phyloP scores from a whole-genome alignment of 2,797 vertebrate species.

The Pteronotus mesoamericanus region DNA sequence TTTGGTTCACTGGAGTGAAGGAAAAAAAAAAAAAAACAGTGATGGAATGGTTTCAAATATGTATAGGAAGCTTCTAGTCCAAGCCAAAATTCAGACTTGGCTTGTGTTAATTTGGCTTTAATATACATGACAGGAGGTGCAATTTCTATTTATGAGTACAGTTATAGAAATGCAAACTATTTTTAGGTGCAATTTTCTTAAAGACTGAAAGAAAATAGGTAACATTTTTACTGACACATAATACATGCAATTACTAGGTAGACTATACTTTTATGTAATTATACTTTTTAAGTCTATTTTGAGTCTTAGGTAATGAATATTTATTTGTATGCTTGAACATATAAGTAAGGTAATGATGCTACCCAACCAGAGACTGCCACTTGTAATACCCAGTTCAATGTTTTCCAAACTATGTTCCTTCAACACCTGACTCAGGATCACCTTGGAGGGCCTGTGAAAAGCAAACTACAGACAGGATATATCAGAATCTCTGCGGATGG shows the following conservation, averaged over 20 bases:
- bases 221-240: background rate
- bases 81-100: background rate
- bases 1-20: background rate
- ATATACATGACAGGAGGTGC: background rate
- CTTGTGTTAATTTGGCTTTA: background rate
- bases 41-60: background rate
- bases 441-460: background rate
- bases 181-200: constrained; percentile 15
- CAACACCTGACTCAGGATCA: background rate
- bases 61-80: background rate
- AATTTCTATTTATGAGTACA: background rate
- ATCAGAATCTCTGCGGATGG: background rate
- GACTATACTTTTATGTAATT: background rate
- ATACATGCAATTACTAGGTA: background rate
- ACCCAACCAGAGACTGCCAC: background rate
- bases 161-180: background rate
- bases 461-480: background rate
- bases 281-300: background rate
- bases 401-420: background rate
- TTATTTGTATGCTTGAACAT: background rate
- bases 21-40: background rate
- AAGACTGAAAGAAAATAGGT: background rate
- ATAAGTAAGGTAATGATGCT: background rate
- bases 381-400: background rate
- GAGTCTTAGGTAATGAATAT: background rate